Conservation (phyloP, 2,888 invertebrate species). For the Mythimna vitellina region DNA sequence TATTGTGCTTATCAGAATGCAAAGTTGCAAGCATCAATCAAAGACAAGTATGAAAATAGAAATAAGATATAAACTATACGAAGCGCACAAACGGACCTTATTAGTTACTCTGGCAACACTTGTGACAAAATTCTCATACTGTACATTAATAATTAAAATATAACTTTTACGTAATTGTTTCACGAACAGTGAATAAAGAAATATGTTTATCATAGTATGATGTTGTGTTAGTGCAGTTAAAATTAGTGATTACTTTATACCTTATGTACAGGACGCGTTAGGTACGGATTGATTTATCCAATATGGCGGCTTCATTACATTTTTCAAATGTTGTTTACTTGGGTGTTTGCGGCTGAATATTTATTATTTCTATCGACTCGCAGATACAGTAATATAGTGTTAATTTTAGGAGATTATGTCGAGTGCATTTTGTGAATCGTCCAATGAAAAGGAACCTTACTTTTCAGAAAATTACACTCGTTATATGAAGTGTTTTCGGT, state of each 20-base stretch:
- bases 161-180: slow-evolving; percentile 18
- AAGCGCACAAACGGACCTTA: neutral
- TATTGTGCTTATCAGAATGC: neutral
- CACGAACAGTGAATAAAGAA: slow-evolving; percentile 41
- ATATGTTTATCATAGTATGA: slow-evolving; percentile 35
- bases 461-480: slow-evolving; percentile 48
- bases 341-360: slow-evolving; percentile 54
- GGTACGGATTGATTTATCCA: slow-evolving; percentile 68
- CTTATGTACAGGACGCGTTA: slow-evolving; percentile 57
- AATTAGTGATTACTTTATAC: slow-evolving; percentile 54
- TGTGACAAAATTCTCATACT: slow-evolving; percentile 24
- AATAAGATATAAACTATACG: neutral
- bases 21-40: slow-evolving; percentile 12
- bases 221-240: slow-evolving; percentile 33
- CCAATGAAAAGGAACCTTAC: slow-evolving; percentile 45
- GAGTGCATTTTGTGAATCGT: slow-evolving; percentile 56
- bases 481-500: slow-evolving; percentile 57
- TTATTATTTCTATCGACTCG: slow-evolving; percentile 18
- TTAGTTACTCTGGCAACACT: slow-evolving; percentile 34
- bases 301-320: slow-evolving; percentile 79
- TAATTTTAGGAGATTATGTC: slow-evolving; percentile 45
- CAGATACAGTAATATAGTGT: slow-evolving; percentile 23
- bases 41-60: neutral
- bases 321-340: slow-evolving; percentile 74
- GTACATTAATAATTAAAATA: slow-evolving; percentile 48